These are phyloP conservation scores for Eupleurogrammus muticus DNA, from an alignment of 2,797 vertebrate genomes.

Conservation along the genomic window DNA sequence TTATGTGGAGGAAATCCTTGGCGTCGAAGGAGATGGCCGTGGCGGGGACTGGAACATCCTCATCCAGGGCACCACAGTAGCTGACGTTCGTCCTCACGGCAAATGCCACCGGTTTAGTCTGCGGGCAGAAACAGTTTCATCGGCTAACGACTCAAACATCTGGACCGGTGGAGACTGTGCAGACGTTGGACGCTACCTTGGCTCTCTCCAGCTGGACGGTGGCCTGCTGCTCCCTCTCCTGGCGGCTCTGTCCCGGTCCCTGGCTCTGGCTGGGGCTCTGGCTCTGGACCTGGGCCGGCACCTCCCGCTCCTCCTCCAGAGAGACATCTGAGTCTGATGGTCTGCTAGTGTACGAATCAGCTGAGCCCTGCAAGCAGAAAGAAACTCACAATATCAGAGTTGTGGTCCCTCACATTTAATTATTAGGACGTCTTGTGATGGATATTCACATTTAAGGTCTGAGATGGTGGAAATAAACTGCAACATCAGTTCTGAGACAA, in stretches of 20 bases:
- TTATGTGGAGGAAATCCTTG: slow-evolving; percentile 97
- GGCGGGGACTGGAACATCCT: slow-evolving; percentile 93
- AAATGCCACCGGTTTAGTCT: slow-evolving; percentile 96
- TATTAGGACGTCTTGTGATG: not conserved
- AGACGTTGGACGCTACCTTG: slow-evolving; percentile 73
- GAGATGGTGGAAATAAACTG: not conserved
- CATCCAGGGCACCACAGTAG: slow-evolving; percentile 91
- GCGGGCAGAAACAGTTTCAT: slow-evolving; percentile 1
- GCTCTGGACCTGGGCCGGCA: slow-evolving; percentile 86
- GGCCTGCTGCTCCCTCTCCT: slow-evolving; percentile 95
- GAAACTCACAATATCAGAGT: too few species aligned
- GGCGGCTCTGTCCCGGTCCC: slow-evolving; percentile 82
- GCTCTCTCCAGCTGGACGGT: slow-evolving; percentile 94
- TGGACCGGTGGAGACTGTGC: too few species aligned
- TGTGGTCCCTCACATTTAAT: not conserved
- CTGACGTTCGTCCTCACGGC: slow-evolving; percentile 95
- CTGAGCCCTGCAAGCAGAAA: slow-evolving; percentile 88
- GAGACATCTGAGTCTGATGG: slow-evolving; percentile 98
- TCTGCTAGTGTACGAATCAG: slow-evolving; percentile 97
- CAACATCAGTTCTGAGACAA: not conserved
- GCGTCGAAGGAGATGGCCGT: slow-evolving; percentile 95
- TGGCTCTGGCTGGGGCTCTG: slow-evolving; percentile 81
- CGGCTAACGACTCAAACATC: not conserved
- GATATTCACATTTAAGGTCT: not conserved
- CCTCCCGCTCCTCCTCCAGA: slow-evolving; percentile 96